phyloP scores from a whole-genome alignment of 2,888 invertebrate genomes.

The Ochropacha duplaris region DNA sequence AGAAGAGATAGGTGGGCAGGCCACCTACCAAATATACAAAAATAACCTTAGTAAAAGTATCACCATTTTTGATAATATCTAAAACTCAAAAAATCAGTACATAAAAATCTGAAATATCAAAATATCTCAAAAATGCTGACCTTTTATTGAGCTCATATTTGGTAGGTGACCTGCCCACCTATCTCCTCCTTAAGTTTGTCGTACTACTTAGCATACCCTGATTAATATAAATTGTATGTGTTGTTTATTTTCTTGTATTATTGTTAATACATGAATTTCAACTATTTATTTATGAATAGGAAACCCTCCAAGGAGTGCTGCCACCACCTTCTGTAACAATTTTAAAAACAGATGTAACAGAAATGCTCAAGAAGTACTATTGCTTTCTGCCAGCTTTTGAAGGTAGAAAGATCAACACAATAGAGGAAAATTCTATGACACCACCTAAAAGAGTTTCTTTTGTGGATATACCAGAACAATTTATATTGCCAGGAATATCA shows the following conservation, averaged over 20 bases:
- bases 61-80: no score
- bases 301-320: slow-evolving; percentile 86
- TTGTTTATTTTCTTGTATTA: neutral
- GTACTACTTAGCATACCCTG: no score
- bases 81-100: no score
- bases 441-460: slow-evolving; percentile 71
- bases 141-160: no score
- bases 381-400: slow-evolving; percentile 77
- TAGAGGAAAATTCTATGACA: slow-evolving; percentile 57
- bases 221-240: no score
- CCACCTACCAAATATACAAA: no score
- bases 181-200: no score
- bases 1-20: no score
- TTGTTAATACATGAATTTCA: neutral
- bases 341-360: slow-evolving; percentile 85
- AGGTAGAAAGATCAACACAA: slow-evolving; percentile 44
- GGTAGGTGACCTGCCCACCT: no score
- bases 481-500: slow-evolving; percentile 16
- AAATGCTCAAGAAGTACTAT: slow-evolving; percentile 85
- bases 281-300: slow-evolving; percentile 57
- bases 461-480: slow-evolving; percentile 58
- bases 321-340: slow-evolving; percentile 90
- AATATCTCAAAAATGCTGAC: no score
- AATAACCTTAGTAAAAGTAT: no score
- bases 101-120: no score